Base-by-base conservation (phyloP, 2,888 invertebrate genomes). In the Drosophila koepferae region DNA sequence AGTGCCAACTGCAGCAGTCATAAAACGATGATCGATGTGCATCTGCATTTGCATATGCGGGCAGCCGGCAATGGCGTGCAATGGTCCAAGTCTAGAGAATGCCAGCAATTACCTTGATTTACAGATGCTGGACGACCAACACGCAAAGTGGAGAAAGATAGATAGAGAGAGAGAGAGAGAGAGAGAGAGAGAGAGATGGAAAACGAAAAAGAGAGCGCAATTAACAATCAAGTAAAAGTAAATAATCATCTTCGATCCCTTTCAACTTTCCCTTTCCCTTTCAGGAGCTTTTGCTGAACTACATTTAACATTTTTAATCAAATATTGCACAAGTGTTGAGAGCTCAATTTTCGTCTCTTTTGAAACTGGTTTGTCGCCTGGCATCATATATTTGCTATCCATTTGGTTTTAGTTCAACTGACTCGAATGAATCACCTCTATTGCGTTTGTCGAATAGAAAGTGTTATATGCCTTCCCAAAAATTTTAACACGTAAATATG, bases 201-300 rank as follows among this genome's bases (percentile, higher is more conserved):
- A 80, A 12, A 4, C 6, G 18, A 14, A 20, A 51, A 82, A 82
- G 87, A 80, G 51, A 51, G 18, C 18, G 51, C 51, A 34, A 20
- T 51, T 51, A 51, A 51, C 14, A 20, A 58, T 74, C 78, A 82
- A 85, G 86, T 86, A 86, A 86, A 86, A 86, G 86, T 89, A 85
- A 89, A 54, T 68, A 63, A 64, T 71, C 70, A 51, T 65, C 63
- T 34, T 41, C 55, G 56, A 67, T 78, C 85, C 83, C 84, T 89
- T 77, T 71, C 76, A 74, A 89, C 89, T 89, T 85, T 85, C 89
- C 86, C 79, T 85, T 89, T 85, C 86, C 38, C 80, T 89, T 89
- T 86, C 65, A 77, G 81, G 77, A 72, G 63, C 80, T 60, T 63
- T 66, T 64, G 63, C 60, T 55, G 31, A 49, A 55, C 60, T 55